phyloP scores from a whole-genome alignment of 2,113 vertebrate genomes.

The Canis aureus region DNA sequence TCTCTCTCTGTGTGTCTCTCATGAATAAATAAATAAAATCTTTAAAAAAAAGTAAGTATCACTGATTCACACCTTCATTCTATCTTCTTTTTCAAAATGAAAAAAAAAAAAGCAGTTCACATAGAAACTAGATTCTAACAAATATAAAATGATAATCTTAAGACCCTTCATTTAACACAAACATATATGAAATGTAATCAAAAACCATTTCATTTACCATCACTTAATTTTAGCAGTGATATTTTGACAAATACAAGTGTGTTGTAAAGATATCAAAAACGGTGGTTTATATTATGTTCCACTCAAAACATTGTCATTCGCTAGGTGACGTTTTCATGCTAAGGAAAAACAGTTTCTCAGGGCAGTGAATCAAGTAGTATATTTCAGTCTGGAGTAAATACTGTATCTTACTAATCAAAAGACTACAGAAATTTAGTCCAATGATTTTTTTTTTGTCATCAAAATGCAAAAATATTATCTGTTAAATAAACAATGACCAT shows the following conservation, averaged over 20 bases:
- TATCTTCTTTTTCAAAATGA: not conserved
- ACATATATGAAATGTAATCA: conserved; percentile 6
- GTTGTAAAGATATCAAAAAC: not conserved
- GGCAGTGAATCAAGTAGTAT: not conserved
- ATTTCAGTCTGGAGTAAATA: not conserved
- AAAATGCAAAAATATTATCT: not conserved
- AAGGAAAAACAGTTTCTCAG: not conserved
- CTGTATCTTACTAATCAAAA: conserved; percentile 16
- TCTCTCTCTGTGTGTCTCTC: no score
- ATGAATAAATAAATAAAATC: no score
- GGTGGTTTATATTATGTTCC: not conserved
- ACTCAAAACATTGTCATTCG: conserved; percentile 17
- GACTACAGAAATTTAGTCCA: not conserved
- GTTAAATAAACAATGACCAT: not conserved
- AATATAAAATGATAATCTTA: conserved; percentile 28
- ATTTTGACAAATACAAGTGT: conserved; percentile 51
- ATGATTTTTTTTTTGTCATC: conserved; percentile 37
- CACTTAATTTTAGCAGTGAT: conserved; percentile 23
- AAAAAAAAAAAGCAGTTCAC: not conserved
- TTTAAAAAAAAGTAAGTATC: not conserved
- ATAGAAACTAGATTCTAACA: not conserved
- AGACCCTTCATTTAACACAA: not conserved
- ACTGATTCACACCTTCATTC: not conserved
- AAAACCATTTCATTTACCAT: not conserved
- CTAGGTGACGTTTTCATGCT: not conserved